A percentile compares a stretch with the other conserved stretches of the same genome.
phyloP scores from a whole-genome alignment of 2,113 vertebrate species.

The Bungarus multicinctus region DNA sequence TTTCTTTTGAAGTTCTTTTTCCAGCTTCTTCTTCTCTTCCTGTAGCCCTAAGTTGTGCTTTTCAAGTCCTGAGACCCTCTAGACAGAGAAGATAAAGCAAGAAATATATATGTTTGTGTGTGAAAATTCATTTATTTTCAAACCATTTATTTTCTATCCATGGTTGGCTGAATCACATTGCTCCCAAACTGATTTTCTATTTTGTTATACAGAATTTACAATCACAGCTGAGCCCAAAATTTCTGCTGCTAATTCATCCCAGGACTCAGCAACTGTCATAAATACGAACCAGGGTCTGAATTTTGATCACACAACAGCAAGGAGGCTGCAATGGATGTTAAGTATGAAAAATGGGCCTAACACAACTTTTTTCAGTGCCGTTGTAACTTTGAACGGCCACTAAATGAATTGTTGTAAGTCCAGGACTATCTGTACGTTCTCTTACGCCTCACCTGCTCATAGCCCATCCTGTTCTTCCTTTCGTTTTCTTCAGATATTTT shows the following conservation, averaged over 20 bases:
- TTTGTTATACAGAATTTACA: neutral
- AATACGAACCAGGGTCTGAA: neutral
- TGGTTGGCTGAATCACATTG: neutral
- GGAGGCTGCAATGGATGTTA: neutral
- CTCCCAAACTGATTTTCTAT: fast-evolving
- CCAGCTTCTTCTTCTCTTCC: conserved; percentile 73
- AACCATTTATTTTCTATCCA: neutral
- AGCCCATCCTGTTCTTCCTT: conserved; percentile 73
- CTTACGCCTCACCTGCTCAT: conserved; percentile 71
- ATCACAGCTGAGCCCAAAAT: neutral
- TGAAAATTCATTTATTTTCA: neutral
- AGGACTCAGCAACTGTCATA: neutral
- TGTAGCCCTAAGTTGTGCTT: conserved; percentile 70
- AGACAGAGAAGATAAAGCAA: neutral
- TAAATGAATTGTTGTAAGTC: neutral
- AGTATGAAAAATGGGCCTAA: neutral
- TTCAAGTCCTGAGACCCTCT: conserved; percentile 77
- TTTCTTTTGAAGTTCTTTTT: conserved; percentile 74
- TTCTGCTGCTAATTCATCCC: neutral
- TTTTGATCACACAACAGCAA: neutral
- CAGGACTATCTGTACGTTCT: neutral
- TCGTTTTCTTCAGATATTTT: conserved; percentile 73
- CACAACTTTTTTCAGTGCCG: neutral
- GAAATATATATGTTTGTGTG: neutral
- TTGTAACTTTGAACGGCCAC: neutral